These are phyloP conservation scores for Phymatocera aterrima DNA, from an alignment of 2,888 invertebrate genomes.

Conservation along the genomic window DNA sequence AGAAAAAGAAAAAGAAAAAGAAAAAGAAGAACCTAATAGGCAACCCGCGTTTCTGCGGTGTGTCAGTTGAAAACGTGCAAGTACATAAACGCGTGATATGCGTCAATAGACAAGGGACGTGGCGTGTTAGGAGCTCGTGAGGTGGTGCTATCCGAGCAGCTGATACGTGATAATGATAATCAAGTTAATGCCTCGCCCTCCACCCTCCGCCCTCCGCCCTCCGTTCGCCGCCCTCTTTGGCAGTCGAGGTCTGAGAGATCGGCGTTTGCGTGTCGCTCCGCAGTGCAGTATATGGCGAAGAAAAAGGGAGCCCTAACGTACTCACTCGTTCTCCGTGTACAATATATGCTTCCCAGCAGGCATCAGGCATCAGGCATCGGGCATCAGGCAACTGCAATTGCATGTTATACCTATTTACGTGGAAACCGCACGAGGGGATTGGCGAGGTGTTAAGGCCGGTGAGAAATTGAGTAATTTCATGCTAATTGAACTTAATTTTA, in stretches of 20 bases:
- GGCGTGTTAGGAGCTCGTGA: slow-evolving; percentile 43
- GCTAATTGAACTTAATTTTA: slow-evolving; percentile 52
- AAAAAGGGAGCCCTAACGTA: background rate
- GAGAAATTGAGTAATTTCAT: slow-evolving; percentile 58
- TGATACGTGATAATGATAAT: slow-evolving; percentile 47
- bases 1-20: background rate
- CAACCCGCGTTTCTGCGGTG: no score
- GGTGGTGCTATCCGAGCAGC: slow-evolving; percentile 35
- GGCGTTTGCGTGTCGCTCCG: slow-evolving; percentile 4
- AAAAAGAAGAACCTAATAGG: no score
- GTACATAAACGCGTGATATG: background rate
- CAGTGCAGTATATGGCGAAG: background rate
- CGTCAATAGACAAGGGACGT: slow-evolving; percentile 20
- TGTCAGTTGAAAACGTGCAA: no score
- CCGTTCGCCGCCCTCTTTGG: background rate
- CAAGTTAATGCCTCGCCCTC: slow-evolving; percentile 43
- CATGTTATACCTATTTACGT: slow-evolving; percentile 8
- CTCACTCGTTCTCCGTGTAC: no score
- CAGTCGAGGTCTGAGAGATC: background rate
- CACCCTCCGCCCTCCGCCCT: background rate
- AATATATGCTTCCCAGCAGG: no score
- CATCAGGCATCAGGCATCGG: background rate
- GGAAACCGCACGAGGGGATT: background rate
- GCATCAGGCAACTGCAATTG: background rate
- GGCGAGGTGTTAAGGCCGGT: slow-evolving; percentile 48